Conservation (phyloP, 2,113 vertebrate genomes). For the Menura novaehollandiae region DNA sequence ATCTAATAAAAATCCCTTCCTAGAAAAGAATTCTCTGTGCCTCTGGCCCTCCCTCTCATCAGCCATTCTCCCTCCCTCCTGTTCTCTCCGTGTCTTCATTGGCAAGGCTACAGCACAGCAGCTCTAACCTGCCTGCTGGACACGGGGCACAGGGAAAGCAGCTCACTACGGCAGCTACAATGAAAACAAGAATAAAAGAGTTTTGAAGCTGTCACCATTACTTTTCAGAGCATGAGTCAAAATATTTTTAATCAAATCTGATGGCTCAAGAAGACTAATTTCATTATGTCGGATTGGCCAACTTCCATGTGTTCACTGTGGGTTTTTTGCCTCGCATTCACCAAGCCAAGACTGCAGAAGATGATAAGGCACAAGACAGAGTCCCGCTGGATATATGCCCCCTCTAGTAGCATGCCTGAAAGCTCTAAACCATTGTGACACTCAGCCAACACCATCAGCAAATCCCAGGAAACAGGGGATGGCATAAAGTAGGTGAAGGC, state of each 20-base stretch:
- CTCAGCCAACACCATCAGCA: neutral
- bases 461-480: neutral
- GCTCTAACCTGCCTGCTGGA: neutral
- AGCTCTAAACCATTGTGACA: neutral
- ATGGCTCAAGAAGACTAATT: neutral
- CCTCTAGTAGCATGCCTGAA: neutral
- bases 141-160: neutral
- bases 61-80: neutral
- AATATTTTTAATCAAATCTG: neutral
- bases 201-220: neutral
- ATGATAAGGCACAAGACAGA: neutral
- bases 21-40: neutral
- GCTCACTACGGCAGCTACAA: neutral
- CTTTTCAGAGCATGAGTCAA: neutral
- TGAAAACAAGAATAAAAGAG: neutral
- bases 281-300: neutral
- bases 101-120: neutral
- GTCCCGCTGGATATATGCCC: fast-evolving
- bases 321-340: neutral
- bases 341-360: neutral
- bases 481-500: fast-evolving
- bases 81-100: fast-evolving
- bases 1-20: neutral
- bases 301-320: neutral
- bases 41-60: too few species aligned